Conservation (phyloP, 2,113 vertebrate genomes). For the Antechinus stuartii region DNA sequence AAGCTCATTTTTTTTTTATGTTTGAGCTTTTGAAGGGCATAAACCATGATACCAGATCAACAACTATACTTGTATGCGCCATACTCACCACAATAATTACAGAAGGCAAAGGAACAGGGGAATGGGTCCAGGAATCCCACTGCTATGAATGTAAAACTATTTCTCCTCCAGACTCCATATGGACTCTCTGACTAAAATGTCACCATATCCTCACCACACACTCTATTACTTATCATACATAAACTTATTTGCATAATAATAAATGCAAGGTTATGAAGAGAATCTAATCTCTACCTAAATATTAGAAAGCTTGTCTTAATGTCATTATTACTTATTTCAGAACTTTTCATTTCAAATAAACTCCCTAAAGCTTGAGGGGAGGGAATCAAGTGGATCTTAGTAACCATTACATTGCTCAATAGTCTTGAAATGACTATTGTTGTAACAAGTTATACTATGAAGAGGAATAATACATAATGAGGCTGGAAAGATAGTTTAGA, state of each 20-base stretch:
- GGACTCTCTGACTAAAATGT: slow-evolving; percentile 51
- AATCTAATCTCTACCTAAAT: not conserved
- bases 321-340: not conserved
- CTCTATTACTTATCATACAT: not conserved
- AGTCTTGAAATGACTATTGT: not conserved
- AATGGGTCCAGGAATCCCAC: not conserved
- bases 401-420: not conserved
- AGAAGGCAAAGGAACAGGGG: not conserved
- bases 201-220: slow-evolving; percentile 22
- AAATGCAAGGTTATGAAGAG: not conserved
- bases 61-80: not conserved
- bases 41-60: not conserved
- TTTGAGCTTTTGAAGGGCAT: not conserved
- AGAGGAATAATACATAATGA: not conserved
- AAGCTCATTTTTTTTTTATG: not conserved
- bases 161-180: not conserved
- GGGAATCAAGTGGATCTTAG: not conserved
- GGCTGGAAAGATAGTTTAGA: not conserved
- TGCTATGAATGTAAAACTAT: not conserved
- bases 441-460: not conserved
- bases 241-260: not conserved
- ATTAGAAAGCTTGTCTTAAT: not conserved
- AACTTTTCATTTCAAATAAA: not conserved
- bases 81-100: not conserved
- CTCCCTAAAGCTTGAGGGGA: not conserved